phyloP scores from a whole-genome alignment of 2,888 invertebrate species.

The Diaprepes abbreviatus region DNA sequence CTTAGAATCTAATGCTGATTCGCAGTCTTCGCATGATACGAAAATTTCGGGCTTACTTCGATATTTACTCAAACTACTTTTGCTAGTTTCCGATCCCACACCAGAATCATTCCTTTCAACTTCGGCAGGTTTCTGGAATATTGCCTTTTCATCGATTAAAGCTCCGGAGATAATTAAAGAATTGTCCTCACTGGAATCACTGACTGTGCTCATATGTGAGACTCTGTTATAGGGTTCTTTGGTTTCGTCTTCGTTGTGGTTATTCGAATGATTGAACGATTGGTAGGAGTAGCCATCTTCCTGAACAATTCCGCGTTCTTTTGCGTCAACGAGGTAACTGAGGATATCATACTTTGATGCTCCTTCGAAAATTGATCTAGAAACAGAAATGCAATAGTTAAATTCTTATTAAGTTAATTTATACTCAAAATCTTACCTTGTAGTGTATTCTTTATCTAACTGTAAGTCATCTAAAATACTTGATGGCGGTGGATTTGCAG shows the following conservation, averaged over 20 bases:
- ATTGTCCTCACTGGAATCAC: constrained; percentile 88
- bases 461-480: constrained; percentile 75
- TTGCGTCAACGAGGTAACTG: constrained; percentile 89
- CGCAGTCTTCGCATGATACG: constrained; percentile 85
- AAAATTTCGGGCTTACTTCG: constrained; percentile 74
- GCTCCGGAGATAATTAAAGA: constrained; percentile 76
- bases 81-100: constrained; percentile 92
- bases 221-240: constrained; percentile 78
- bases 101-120: constrained; percentile 94
- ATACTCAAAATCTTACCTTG: constrained; percentile 64
- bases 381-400: constrained; percentile 41
- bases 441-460: constrained; percentile 79
- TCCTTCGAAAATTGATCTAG: constrained; percentile 80
- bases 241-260: constrained; percentile 68
- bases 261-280: constrained; percentile 56
- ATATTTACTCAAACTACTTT: constrained; percentile 83
- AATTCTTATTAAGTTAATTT: too few species aligned
- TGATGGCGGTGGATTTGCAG: constrained; percentile 82
- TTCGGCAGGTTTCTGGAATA: constrained; percentile 77
- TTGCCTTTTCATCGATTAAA: constrained; percentile 71
- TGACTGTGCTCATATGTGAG: constrained; percentile 84
- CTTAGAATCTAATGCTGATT: constrained; percentile 62
- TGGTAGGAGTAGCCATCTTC: constrained; percentile 80
- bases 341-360: constrained; percentile 92
- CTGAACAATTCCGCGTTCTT: constrained; percentile 79